Conservation (phyloP, 2,888 invertebrate genomes). For the Dryobotodes eremita region DNA sequence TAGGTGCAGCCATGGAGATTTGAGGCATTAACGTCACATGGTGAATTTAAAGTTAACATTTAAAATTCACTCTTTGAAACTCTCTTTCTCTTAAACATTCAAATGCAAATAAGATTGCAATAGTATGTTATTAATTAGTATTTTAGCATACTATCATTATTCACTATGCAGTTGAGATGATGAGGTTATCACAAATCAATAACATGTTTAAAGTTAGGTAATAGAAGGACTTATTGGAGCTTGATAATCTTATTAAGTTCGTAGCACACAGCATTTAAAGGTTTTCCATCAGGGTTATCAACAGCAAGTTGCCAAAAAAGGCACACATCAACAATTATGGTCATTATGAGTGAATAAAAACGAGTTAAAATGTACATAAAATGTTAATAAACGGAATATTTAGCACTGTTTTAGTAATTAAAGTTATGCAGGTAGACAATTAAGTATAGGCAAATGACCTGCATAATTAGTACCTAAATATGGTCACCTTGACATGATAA, state of each 20-base stretch:
- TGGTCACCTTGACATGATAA: slow-evolving; percentile 66
- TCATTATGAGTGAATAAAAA: slow-evolving; percentile 34
- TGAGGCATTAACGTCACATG: background rate
- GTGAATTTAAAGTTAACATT: background rate
- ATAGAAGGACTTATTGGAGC: slow-evolving; percentile 53
- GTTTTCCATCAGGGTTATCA: slow-evolving; percentile 72
- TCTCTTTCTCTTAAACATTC: background rate
- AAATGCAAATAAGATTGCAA: background rate
- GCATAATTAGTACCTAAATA: slow-evolving; percentile 57
- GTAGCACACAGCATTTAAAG: slow-evolving; percentile 68
- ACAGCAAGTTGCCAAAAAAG: slow-evolving; percentile 65
- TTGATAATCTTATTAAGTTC: slow-evolving; percentile 64
- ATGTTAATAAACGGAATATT: slow-evolving; percentile 41
- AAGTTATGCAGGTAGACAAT: slow-evolving; percentile 56
- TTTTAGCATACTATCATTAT: slow-evolving; percentile 4
- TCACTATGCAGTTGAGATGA: slow-evolving; percentile 1
- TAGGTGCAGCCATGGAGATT: background rate
- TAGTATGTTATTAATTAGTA: slow-evolving; percentile 11
- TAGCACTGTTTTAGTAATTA: slow-evolving; percentile 27
- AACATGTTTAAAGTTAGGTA: slow-evolving; percentile 38
- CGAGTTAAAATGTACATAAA: slow-evolving; percentile 27
- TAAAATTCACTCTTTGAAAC: background rate
- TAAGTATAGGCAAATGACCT: slow-evolving; percentile 59
- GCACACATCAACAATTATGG: slow-evolving; percentile 43
- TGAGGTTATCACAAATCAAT: slow-evolving; percentile 46